These are phyloP conservation scores for Falco novaeseelandiae DNA, from an alignment of 2,797 vertebrate species.

Conservation along the genomic window DNA sequence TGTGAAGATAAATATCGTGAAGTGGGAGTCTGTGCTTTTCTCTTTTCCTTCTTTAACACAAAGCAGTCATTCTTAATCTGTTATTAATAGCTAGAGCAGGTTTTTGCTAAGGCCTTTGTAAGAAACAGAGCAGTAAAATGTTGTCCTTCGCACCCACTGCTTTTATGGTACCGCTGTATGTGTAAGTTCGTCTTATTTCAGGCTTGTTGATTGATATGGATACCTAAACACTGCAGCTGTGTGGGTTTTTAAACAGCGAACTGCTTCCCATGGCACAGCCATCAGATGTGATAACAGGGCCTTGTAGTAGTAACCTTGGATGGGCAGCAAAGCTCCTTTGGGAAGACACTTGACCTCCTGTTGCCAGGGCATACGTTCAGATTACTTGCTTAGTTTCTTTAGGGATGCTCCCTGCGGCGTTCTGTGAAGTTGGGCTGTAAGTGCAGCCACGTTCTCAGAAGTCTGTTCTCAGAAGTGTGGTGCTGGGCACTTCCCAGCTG, in stretches of 20 bases:
- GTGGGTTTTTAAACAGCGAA: rapidly evolving
- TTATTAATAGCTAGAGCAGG: not conserved
- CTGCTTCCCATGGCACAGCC: rapidly evolving
- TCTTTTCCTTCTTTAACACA: not conserved
- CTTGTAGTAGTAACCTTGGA: not conserved
- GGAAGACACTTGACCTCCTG: not conserved
- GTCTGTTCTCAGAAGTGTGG: rapidly evolving
- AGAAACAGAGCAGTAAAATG: not conserved
- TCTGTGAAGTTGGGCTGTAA: not conserved
- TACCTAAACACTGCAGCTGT: not conserved
- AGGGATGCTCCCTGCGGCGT: rapidly evolving
- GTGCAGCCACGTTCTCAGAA: not conserved
- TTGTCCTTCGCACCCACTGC: not conserved
- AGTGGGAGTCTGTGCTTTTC: not conserved
- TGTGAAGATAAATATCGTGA: not conserved
- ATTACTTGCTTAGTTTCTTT: not conserved
- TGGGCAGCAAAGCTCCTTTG: not conserved
- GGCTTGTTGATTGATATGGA: not conserved
- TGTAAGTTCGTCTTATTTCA: not conserved
- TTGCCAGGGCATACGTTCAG: rapidly evolving
- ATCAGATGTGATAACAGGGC: not conserved
- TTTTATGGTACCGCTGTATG: rapidly evolving
- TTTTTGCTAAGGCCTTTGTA: not conserved
- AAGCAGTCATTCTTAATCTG: not conserved
- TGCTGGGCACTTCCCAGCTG: not conserved